Base-by-base conservation (phyloP, 2,113 vertebrate species). In the Strix aluco region DNA sequence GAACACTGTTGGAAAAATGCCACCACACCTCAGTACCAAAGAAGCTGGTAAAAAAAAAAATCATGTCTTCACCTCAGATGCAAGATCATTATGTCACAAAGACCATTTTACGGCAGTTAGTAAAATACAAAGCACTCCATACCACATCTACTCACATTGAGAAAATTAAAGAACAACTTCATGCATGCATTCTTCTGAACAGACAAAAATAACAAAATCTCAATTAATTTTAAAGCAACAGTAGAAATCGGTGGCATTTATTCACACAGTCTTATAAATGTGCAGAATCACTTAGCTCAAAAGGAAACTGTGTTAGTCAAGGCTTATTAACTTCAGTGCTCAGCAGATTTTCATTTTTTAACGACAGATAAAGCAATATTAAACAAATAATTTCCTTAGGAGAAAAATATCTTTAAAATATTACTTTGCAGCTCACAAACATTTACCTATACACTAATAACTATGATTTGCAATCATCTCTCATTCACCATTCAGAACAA, bases 11-110 rank as follows among this genome's bases (percentile, higher is more conserved):
- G 61, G 46, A 82, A 86, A 67, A 47, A 55, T 38, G 10, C 29
- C 9, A 32, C 9, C 61, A 19, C 9, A 65, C 6, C 29, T 67
- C 54, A 73, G 12, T 1, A 66, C 27, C 23, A 80, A 40, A 79
- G 23, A 15, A 79, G 38, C 11, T 71, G 12, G 7, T 65, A 15
- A 46, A 65, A 63, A 69, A 69, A 59, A 58, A 42, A 55, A 9
- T 46, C 6, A 18, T 18, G 13, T 27, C 34, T 94, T 58, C 40
- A 77, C 0, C 0, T 3, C 12, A 91, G 22, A 65, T 9, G 0
- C 0, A 61, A 59, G 16, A 57, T 8, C 58, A 14, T 54, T 42
- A 69, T 17, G 44, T 34, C 66, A 79, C 40, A 55, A 85, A 87
- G 16, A n/a, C 4, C 16, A 38, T 26, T 91, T 79, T 42, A 58